Base-by-base conservation (phyloP, 2,888 invertebrate species). In the Ectemnius lituratus region DNA sequence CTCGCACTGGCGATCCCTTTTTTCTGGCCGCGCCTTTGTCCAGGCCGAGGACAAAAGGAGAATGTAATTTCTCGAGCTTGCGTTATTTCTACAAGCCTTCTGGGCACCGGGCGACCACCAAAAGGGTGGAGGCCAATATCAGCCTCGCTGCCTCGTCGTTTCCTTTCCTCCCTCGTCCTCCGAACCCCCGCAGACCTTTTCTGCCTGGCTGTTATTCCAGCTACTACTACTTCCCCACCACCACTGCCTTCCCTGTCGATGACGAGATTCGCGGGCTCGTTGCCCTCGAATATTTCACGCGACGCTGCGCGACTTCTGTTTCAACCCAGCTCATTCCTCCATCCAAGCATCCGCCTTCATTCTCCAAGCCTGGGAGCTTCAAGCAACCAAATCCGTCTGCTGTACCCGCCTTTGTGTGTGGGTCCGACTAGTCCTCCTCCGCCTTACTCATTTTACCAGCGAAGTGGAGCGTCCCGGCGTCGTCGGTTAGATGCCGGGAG, bases 1-100 rank as follows among this genome's bases (percentile, higher is more conserved):
- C 72, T 76, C 76, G 77, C 79, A 61, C 69, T 67, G 74, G 74
- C 61, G 78, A 65, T 72, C 69, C 75, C 70, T 72, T 82, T 82
- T 81, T 82, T 75, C 81, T 79, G 67, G 65, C 59, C 67, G 58
- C 65, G 67, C 73, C 82, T 84, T 79, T 78, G 78, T 79, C 75
- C 78, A 66, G 75, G 69, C 59, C 73, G 62, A 62, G 79, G 84
- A 83, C 82, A 83, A 83, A 83, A 76, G 84, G 73, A 78, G 75
- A 84, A 83, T 74, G 79, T 83, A 83, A 83, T 84, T 83, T 76
- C 83, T 84, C 70, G 71, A 70, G 73, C 79, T 80, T 79, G 76
- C 78, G 81, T 84, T 83, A 81, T 83, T 82, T 75, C 80, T 81
- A 72, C 82, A 75, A 77, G 65, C 77, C 82, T 37, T 68, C 79